Conservation (phyloP, 2,888 invertebrate species). For the Eristalis intricaria region DNA sequence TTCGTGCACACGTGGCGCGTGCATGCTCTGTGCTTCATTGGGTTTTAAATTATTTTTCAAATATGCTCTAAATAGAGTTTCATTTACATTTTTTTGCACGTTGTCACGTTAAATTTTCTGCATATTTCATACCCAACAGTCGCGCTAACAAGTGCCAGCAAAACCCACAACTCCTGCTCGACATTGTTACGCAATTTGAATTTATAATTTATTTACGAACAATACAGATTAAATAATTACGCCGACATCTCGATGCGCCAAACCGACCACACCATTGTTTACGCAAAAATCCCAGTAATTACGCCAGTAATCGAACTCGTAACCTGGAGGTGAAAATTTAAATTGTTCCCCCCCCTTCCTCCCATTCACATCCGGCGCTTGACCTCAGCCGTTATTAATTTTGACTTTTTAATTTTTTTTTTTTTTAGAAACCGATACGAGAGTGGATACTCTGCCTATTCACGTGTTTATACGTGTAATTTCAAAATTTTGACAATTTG, state of each 20-base stretch:
- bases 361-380: background rate
- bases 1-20: too few species aligned
- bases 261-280: background rate
- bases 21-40: too few species aligned
- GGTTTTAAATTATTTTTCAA: too few species aligned
- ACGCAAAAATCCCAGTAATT: background rate
- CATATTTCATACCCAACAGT: too few species aligned
- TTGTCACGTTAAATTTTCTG: too few species aligned
- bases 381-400: background rate
- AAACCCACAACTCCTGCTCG: background rate
- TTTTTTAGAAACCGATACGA: background rate
- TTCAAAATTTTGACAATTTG: constrained; percentile 42
- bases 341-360: background rate
- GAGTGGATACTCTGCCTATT: background rate
- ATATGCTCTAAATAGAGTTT: too few species aligned
- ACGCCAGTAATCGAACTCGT: background rate
- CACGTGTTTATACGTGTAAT: constrained; percentile 3
- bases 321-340: background rate
- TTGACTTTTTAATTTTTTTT: background rate
- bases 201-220: constrained; percentile 1
- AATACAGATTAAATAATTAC: constrained; percentile 31
- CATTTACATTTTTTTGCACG: too few species aligned
- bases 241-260: background rate
- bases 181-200: background rate
- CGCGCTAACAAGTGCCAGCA: background rate